Evolutionary conservation across 2,888 invertebrate genomes (phyloP), one percentile per base, ranked within the genome.

Genomic region (Idaea aversata): DNA sequence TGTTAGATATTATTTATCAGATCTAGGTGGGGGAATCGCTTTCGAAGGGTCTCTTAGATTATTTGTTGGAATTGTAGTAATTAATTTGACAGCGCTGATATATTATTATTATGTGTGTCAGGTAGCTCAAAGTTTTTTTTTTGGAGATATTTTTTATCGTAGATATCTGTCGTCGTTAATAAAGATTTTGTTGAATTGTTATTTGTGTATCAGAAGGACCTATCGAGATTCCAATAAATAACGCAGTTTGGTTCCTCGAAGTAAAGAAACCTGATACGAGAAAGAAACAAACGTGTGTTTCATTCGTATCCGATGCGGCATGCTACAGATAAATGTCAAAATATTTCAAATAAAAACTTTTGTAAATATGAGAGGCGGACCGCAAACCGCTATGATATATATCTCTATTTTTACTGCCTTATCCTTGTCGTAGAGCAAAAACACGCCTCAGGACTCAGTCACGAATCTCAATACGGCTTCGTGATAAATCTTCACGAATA

Each of bases 401-500:
- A 85, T 87, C 79, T 87, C 79, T 83, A 84, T 86, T 89, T 90
- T 88, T 87, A 82, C 83, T 74, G 72, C 76, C 76, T 81, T 79
- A 82, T 83, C 80, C 82, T 81, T 75, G 75, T 70, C 74, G 76
- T 80, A 75, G 77, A 78, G 83, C 83, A 86, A 87, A 87, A 88
- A 86, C 86, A 79, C 80, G 85, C 83, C 84, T 78, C 80, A 68
- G 78, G 82, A 79, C 72, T 71, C 72, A 83, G 81, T 82, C 86
- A 88, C 85, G 87, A 87, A 85, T 87, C 82, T 87, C 88, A 88
- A 88, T 88, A 87, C 83, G 83, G 74, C 75, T 80, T 83, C 79
- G 86, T 80, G 88, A 91, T 92, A 92, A 92, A 92, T 93, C 91
- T 91, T 90, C 84, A 83, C 83, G 83, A 88, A 91, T 89, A 83